Base-by-base conservation (phyloP, 2,113 vertebrate genomes). In the Periophthalmodon schlosseri region DNA sequence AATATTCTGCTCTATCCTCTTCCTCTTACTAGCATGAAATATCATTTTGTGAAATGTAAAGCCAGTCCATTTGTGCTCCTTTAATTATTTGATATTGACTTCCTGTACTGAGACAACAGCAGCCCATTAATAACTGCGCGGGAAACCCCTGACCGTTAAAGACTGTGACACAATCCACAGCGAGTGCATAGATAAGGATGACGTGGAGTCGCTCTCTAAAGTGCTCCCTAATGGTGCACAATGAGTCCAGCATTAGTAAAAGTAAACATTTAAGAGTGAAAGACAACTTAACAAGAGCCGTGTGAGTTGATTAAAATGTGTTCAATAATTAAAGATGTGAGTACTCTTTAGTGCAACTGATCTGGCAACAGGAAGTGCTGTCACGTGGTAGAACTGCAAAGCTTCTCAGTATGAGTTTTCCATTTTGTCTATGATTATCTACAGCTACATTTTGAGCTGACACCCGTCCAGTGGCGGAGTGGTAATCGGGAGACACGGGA, bases 71-170 rank as follows among this genome's bases (percentile, higher is more conserved):
- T 34, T 28, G 24, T 65, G 15, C 7, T 64, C 33, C 34, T 65
- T 65, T 12, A 65, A 36, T 65, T n/a, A 34, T 34, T 36, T 49
- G 23, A 46, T 1, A 49, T 63, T 16, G 60, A 13, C 68, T 11
- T 24, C 18, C n/a, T 24, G 24, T 56, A 13, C 46, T 50, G 68
- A 65, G 39, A 1, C 56, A 61, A 61, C 67, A 54, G 24, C 47
- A 34, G 63, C 50, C 64, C 21, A 34, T 10, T 63, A 58, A 70
- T 50, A 60, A 57, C 61, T 44, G 13, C 66, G 28, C n/a, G 58
- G 66, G 36, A 64, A 72, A 71, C 61, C 66, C 20, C 60, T 72
- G 14, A 70, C 28, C 70, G 24, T 12, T 18, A 61, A 39, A 71
- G 0, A 47, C 50, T n/a, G 63, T 61, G 70, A 28, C 9, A 50